These are phyloP conservation scores for Pseudomyrmex gracilis DNA, from an alignment of 1,140 invertebrate species.

Conservation along the genomic window DNA sequence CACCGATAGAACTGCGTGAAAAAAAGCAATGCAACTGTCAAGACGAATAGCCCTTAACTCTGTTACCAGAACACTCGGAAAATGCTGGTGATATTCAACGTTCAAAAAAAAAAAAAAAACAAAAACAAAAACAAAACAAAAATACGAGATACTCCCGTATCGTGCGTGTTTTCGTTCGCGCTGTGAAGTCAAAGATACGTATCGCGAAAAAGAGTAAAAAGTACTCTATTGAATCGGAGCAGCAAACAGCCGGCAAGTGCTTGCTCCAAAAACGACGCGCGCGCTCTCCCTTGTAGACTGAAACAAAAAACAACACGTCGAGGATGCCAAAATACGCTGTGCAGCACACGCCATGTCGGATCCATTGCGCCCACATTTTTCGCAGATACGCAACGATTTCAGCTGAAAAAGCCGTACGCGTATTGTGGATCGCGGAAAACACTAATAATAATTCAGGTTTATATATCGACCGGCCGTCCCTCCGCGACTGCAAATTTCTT, in stretches of 20 bases:
- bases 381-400: slow-evolving; percentile 14
- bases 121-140: too few species aligned
- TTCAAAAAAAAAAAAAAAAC: neutral
- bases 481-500: neutral
- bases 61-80: neutral
- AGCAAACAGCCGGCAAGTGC: slow-evolving; percentile 39
- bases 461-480: slow-evolving; percentile 20
- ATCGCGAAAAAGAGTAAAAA: slow-evolving; percentile 14
- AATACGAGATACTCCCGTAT: neutral
- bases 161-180: neutral
- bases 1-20: neutral
- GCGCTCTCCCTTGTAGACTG: neutral
- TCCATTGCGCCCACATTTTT: slow-evolving; percentile 7
- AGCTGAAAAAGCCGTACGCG: neutral
- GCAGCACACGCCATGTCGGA: neutral
- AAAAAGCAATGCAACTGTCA: neutral
- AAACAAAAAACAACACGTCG: slow-evolving; percentile 33
- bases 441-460: slow-evolving; percentile 3
- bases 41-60: neutral
- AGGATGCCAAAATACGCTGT: slow-evolving; percentile 1
- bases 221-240: slow-evolving; percentile 19
- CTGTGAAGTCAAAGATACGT: slow-evolving; percentile 20
- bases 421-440: neutral
- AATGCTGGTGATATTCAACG: neutral
- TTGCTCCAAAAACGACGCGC: slow-evolving; percentile 35